phyloP scores from a whole-genome alignment of 2,888 invertebrate species.

The Rugalucina vietnamica region DNA sequence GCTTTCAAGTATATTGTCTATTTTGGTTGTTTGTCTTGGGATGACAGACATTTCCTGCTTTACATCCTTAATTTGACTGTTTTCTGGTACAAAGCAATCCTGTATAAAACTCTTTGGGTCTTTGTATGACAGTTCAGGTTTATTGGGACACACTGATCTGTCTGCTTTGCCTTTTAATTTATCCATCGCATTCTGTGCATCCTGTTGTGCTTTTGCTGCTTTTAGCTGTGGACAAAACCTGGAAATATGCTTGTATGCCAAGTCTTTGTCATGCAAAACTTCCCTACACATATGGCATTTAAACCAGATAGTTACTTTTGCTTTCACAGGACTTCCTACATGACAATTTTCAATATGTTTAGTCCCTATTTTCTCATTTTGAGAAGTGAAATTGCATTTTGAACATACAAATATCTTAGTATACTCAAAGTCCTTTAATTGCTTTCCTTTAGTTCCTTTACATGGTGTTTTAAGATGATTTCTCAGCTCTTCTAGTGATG shows the following conservation, averaged over 20 bases:
- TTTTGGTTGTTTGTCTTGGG: too few species aligned
- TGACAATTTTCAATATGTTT: constrained; percentile 52
- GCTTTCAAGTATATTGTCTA: too few species aligned
- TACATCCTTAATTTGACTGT: not conserved
- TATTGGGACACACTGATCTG: too few species aligned
- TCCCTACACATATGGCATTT: constrained; percentile 58
- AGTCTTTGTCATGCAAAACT: constrained; percentile 45
- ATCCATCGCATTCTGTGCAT: constrained; percentile 24
- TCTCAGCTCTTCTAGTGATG: constrained; percentile 56
- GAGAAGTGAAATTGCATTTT: constrained; percentile 47
- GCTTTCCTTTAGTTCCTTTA: not conserved
- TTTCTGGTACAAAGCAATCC: not conserved
- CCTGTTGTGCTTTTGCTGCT: constrained; percentile 26
- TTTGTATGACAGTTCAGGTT: too few species aligned
- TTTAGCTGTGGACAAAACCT: constrained; percentile 52
- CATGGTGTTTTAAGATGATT: constrained; percentile 66
- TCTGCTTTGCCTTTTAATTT: not conserved
- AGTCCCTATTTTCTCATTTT: constrained; percentile 36
- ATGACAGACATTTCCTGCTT: too few species aligned
- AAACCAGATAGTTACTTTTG: constrained; percentile 30
- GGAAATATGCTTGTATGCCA: constrained; percentile 43
- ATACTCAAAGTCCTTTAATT: constrained; percentile 41
- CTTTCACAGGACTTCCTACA: constrained; percentile 27
- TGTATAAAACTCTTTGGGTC: not conserved
- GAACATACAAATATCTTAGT: constrained; percentile 43